Evolutionary conservation across 2,888 invertebrate genomes (phyloP), one percentile per base, ranked within the genome.

Genomic region (Caenorhabditis sp.): DNA sequence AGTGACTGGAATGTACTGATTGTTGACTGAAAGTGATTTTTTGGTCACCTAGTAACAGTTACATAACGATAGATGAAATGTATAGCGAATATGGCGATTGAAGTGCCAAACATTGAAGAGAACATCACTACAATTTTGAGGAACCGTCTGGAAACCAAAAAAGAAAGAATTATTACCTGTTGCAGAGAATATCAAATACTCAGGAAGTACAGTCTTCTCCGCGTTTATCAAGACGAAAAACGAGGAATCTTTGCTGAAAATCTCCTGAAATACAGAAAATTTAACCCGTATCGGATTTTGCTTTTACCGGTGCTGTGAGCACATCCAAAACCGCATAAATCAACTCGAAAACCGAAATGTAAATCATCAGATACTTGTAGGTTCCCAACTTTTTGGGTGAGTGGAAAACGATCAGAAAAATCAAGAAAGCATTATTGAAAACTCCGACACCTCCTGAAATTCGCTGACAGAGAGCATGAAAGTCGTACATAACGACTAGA

Each of bases 301-400:
- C 7, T 22, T n/a, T 47, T 19, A 70, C 59, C 26, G 76, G 76
- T 14, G 26, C 47, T 3, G 68, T 68, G 2, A 76, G 31, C 31
- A 51, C 14, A n/a, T 76, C 76, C 0, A 69, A 14, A 10, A 68
- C 10, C 0, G 76, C 66, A 28, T 68, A 76, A 0, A 68, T 14
- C 5, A 69, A 22, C 38, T 76, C 76, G 28, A 76, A 76, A 10
- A 76, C 7, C 5, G 68, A 56, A 10, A 76, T 76, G n/a, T 47
- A 68, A 16, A 76, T 59, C 76, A 76, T 76, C 38, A 76, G 16
- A 69, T 68, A 69, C 38, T 68, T 68, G 28, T 76, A 76, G 7
- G 35, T 35, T 22, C 76, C 76, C 38, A 77, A 28, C 12, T 66
- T 31, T 19, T 54, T 56, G 6, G 66, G 64, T 4, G 75, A 75